Percentiles rank a stretch among this genome's conserved stretches.
Evolutionary conservation across 2,113 vertebrate species (phyloP).

Genomic region (Chaetodon auriga): DNA sequence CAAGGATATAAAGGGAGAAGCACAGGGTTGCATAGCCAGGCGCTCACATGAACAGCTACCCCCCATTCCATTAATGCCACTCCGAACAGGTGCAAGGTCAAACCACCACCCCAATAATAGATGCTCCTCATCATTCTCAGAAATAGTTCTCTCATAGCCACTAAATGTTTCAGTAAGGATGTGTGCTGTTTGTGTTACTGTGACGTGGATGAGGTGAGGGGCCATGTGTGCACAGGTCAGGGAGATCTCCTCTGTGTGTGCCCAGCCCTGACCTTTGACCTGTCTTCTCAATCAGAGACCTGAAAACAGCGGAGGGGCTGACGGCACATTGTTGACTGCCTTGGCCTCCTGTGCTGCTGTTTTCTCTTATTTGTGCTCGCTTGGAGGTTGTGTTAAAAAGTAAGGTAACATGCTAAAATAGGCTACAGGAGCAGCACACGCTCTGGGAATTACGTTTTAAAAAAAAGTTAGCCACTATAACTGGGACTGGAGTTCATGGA

Average conservation of each 20-base stretch:
- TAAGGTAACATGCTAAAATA: not conserved
- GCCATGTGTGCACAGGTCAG: slow-evolving; percentile 68
- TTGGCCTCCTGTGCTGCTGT: slow-evolving; percentile 11
- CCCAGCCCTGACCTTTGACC: slow-evolving; percentile 60
- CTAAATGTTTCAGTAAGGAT: slow-evolving; percentile 67
- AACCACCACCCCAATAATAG: slow-evolving; percentile 74
- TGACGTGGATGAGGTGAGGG: slow-evolving; percentile 72
- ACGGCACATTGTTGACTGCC: slow-evolving; percentile 41
- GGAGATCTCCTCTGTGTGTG: slow-evolving; percentile 60
- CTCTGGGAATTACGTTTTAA: not conserved
- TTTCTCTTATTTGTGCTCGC: slow-evolving; percentile 22
- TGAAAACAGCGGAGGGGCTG: slow-evolving; percentile 42
- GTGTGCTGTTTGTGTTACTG: slow-evolving; percentile 60
- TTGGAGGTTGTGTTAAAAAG: slow-evolving; percentile 12
- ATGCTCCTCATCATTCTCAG: slow-evolving; percentile 71
- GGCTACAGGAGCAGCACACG: not conserved
- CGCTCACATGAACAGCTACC: slow-evolving; percentile 34
- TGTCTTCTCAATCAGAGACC: slow-evolving; percentile 49
- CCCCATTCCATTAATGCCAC: slow-evolving; percentile 63
- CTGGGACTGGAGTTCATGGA: slow-evolving; percentile 21
- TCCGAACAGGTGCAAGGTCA: slow-evolving; percentile 81
- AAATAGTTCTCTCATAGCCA: slow-evolving; percentile 74
- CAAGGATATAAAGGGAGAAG: slow-evolving; percentile 36
- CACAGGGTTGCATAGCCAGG: slow-evolving; percentile 12
- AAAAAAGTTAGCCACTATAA: not conserved